Percentiles rank a stretch among this genome's conserved stretches.
These are phyloP conservation scores for Ceratoteleas bidentatus DNA, from an alignment of 1,140 invertebrate species.

Conservation along the genomic window DNA sequence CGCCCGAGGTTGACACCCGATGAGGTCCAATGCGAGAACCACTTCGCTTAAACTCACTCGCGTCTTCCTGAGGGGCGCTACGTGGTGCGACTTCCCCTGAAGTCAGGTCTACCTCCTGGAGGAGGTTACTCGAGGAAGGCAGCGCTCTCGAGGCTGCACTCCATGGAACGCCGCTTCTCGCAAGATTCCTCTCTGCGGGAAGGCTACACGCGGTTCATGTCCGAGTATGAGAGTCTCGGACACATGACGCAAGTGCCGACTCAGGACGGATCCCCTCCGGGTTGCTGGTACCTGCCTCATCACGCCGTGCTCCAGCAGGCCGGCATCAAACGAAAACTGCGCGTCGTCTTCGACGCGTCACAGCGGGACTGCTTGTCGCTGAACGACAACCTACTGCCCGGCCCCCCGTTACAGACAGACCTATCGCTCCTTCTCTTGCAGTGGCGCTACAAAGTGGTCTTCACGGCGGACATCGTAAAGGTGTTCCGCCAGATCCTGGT, in stretches of 20 bases:
- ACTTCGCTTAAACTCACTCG: neutral
- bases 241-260: neutral
- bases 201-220: neutral
- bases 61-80: neutral
- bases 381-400: neutral
- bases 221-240: neutral
- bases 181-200: neutral
- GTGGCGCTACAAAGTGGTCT: constrained; percentile 69
- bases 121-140: neutral
- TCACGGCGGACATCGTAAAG: constrained; percentile 75
- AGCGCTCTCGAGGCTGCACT: neutral
- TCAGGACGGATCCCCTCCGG: neutral
- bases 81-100: neutral
- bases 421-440: constrained; percentile 18
- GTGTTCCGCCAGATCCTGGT: constrained; percentile 77
- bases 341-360: constrained; percentile 1
- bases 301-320: neutral
- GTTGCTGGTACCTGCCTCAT: neutral
- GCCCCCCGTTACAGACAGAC: neutral
- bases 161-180: neutral
- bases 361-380: neutral
- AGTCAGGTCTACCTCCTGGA: neutral
- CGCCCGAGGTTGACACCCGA: neutral
- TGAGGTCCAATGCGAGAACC: neutral
- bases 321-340: neutral